Evolutionary conservation across 2,113 vertebrate genomes (phyloP).

Genomic region (Plectropomus leopardus): DNA sequence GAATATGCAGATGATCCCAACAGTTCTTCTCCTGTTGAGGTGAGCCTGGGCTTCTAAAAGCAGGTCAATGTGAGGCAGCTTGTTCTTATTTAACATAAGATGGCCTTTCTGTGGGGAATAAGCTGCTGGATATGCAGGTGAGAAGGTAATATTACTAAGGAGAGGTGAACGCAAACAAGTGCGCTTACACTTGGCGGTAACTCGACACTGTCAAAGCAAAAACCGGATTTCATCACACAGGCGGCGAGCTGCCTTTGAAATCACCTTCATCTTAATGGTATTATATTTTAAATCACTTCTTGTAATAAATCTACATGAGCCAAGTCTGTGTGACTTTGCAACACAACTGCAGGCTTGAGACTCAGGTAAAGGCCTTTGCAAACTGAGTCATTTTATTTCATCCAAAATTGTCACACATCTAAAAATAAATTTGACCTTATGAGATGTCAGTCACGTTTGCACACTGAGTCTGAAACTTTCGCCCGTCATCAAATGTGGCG

Average conservation of each 20-base stretch:
- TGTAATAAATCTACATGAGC: too few relatives aligned
- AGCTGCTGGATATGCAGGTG: conserved; percentile 26
- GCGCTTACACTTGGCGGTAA: background rate
- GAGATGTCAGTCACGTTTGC: too few relatives aligned
- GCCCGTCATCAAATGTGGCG: too few relatives aligned
- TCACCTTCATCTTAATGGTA: background rate
- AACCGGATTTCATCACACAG: background rate
- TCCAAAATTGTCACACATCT: too few relatives aligned
- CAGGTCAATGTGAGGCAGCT: conserved; percentile 62
- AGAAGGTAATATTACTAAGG: conserved; percentile 5
- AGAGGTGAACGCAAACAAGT: conserved; percentile 18
- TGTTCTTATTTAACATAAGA: conserved; percentile 33
- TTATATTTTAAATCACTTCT: too few relatives aligned
- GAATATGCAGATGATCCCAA: conserved; percentile 70
- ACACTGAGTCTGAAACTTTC: too few relatives aligned
- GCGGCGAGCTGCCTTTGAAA: background rate
- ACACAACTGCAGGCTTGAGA: too few relatives aligned
- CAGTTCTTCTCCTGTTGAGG: conserved; percentile 57
- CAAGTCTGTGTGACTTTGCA: too few relatives aligned
- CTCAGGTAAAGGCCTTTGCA: too few relatives aligned
- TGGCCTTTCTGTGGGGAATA: conserved; percentile 30
- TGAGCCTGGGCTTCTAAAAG: conserved; percentile 56
- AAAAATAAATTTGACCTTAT: too few relatives aligned
- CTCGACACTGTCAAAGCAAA: background rate
- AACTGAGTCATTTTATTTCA: too few relatives aligned